Base-by-base conservation (phyloP, 2,888 invertebrate species). In the Cheilosia vernalis region DNA sequence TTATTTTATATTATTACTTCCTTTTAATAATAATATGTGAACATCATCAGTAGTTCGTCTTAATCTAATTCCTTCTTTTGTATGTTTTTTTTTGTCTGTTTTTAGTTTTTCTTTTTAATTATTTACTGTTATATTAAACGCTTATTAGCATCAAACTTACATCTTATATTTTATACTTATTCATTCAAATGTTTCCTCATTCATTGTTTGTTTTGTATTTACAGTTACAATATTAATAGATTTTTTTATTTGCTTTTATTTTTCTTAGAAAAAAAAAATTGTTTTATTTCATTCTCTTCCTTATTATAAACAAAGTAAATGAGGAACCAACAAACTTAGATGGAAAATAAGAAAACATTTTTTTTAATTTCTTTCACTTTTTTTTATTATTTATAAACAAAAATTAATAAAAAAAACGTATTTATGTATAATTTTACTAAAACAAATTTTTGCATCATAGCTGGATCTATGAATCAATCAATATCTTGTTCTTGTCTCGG, bases 251-350 rank as follows among this genome's bases (percentile, higher is more conserved):
- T 56, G 10, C 7, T 63, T 63, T 40, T 47, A 40, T 58, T 72
- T 64, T 73, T 66, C 51, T 66, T 53, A 73, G 51, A 66, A 73
- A 79, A 72, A 72, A 73, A 51, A 49, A 49, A 1, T 37, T 37
- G 4, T 37, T 24, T 63, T 55, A 60, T 66, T 33, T 64, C 42
- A 64, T 37, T 60, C 33, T 58, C 40, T 42, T 72, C 24, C 24
- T 60, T 66, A 67, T 42, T 40, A 66, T 19, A 37, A 49, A 56
- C 17, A 69, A 64, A 64, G 21, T 3, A 66, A 67, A 7, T 69
- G 63, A 82, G 69, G 53, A 78, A 72, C 53, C 60, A 82, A 66
- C 77, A 66, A 82, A 77, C 58, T 58, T 58, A 44, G 17, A 64
- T 44, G 49, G 30, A 53, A 37, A 67, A 73, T 53, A 63, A 80